Evolutionary conservation across 2,113 vertebrate species (phyloP).

Genomic region (Myiopsitta monachus): DNA sequence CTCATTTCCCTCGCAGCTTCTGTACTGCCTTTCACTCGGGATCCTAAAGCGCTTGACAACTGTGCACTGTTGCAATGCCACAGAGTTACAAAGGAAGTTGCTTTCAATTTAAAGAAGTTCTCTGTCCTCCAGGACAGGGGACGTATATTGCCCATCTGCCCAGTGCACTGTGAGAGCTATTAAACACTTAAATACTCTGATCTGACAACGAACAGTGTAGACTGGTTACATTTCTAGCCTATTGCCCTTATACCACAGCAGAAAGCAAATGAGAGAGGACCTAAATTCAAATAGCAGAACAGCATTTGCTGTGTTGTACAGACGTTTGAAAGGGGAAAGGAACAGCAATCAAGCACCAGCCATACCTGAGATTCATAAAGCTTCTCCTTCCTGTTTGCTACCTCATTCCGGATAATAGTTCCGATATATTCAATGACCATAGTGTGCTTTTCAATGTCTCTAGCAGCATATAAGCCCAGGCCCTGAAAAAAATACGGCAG

Average conservation of each 20-base stretch:
- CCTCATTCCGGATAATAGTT: conserved; percentile 95
- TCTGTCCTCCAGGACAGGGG: neutral
- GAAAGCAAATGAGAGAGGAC: neutral
- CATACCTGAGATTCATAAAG: conserved; percentile 93
- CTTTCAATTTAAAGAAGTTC: neutral
- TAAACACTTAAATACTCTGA: neutral
- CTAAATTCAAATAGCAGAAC: neutral
- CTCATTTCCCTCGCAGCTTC: neutral
- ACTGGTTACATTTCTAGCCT: neutral
- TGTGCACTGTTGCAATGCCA: rapidly evolving
- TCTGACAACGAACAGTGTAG: rapidly evolving
- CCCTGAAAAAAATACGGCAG: conserved; percentile 70
- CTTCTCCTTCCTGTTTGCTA: conserved; percentile 94
- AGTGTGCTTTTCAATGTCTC: conserved; percentile 98
- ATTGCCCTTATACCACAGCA: neutral
- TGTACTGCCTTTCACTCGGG: rapidly evolving
- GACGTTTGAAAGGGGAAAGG: neutral
- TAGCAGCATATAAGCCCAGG: conserved; percentile 93
- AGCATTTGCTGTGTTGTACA: neutral
- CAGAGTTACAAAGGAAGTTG: neutral
- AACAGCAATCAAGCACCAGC: neutral
- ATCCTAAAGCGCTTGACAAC: too few relatives aligned
- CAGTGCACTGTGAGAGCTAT: neutral
- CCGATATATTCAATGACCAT: conserved; percentile 99
- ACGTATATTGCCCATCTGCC: rapidly evolving